Evolutionary conservation across 1,140 invertebrate genomes (phyloP), one percentile per base, ranked within the genome.

Genomic region (Drosophila burlai): DNA sequence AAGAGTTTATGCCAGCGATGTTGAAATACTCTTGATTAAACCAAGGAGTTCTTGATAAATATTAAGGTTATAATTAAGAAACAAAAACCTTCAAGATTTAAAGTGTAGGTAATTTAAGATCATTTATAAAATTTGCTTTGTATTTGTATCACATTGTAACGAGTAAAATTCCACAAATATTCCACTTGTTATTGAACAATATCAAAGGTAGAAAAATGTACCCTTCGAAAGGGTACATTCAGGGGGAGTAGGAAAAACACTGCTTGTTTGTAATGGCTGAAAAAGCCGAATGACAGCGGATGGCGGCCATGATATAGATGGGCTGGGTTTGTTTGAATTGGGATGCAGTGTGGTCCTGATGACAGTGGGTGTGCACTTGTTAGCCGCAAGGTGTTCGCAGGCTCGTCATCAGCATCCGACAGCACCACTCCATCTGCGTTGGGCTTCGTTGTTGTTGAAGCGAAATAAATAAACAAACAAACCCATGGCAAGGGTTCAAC

Each of bases 391-490:
- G 85, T 85, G 78, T 79, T 66, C 40, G 68, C 57, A 43, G 55
- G 54, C 59, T 60, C 76, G 64, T 52, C 75, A 77, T 36, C 63
- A 45, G 29, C 54, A 61, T 55, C 31, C 13, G 31, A 64, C 15
- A 29, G 15, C 11, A 36, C 11, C 24, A 54, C 71, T 62, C 40
- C 63, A 64, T 38, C 54, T 50, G 24, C 43, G n/a, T 36, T 45
- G 62, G 55, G 43, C 24, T 50, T 36, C 60, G 55, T 31, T 36
- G 55, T 50, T 66, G 64, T 80, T 65, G 64, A 81, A 89, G 71
- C 62, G 42, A 87, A 89, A 87, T 81, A 87, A 87, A 89, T 86
- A 89, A 89, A 87, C 71, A 24, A 24, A 76, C 58, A 73, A 60
- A 40, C 54, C 45, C 15, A 18, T 47, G 69, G 43, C 65, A 59